Evolutionary conservation across 1,140 invertebrate species (phyloP), one percentile per base, ranked within the genome.

Genomic region (Leptonema lineaticorne): DNA sequence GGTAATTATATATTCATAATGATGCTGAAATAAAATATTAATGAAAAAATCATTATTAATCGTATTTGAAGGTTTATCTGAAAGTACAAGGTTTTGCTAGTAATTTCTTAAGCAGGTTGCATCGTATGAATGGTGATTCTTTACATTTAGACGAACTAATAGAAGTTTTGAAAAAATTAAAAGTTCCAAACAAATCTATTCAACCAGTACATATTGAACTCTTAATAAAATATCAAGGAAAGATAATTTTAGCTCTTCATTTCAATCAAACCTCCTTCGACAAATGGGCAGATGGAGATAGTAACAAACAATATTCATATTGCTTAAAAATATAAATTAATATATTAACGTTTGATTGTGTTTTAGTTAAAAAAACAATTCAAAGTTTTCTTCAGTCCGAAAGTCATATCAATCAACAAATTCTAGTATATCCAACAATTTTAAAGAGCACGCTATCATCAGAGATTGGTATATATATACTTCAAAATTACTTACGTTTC

Each of bases 361-460:
- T 71, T 71, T 58, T 50, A 73, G 72, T 71, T n/a, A 63, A 46
- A 20, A 57, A 67, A 20, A 67, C 58, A 6, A 62, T 73, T 9
- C 50, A 70, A 30, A 71, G 29, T 62, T 41, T 73, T 4, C 67
- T 73, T 3, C 67, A 66, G 62, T 46, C 69, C 0, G 72, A 73
- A 46, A 71, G 72, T 30, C 72, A 73, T 48, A 60, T 73, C 4
- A 73, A 73, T 58, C 69, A 73, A 37, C 72, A 73, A 26, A 63
- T 64, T n/a, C 53, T 73, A 4, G 8, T 69, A 1, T 73, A 73
- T 33, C 72, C 72, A 16, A 70, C 67, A 4, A 30, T 70, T 0
- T 27, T 73, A 1, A 59, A 60, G 29, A 71, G 69, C 33, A 57
- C 57, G 5, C 41, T 73, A 16, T 62, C 72, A 1, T 70, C 72